Base-by-base conservation (phyloP, 2,797 vertebrate species). In the Galaxias olidus region DNA sequence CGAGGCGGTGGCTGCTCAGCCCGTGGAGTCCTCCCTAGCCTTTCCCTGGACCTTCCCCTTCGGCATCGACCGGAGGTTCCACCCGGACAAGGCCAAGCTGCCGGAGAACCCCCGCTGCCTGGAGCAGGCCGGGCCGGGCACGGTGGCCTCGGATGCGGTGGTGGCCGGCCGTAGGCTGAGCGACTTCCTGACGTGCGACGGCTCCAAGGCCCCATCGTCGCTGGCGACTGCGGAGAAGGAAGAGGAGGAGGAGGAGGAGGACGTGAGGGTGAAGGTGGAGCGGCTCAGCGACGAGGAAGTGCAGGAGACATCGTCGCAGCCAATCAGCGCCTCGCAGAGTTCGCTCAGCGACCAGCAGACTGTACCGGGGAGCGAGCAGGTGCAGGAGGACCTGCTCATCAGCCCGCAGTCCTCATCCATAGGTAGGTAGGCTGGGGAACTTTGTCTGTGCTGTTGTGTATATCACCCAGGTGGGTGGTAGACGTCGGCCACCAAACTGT, bases 41-140 rank as follows among this genome's bases (percentile, higher is more conserved):
- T 99, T 98, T 73, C 96, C 96, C 4, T 99, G 97, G 96, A 98
- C 96, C 63, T 98, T 98, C 68, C 97, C 98, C 2, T 98, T 99
- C 4, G 96, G 96, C 59, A 95, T 98, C 0, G 98, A 98, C 80
- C 90, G 96, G 14, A 85, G 97, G 56, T 94, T 97, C 75, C 94
- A 96, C 63, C 86, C 94, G 0, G 97, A 99, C 57, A 99, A 99
- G 73, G 90, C 90, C 53, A 99, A 99, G 84, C 94, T 96, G 75
- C 86, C 92, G 0, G 97, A 98, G 84, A 96, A 93, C 84, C 93
- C 95, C 10, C 91, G 95, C 52, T 94, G 93, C 88, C 91, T 96
- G 82, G 98, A 99, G 77, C 79, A 93, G 73, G 88, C 92, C 1
- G 90, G 19, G 90, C 90, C 1, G 90, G 91, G 0, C 93, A 93